Evolutionary conservation across 2,113 vertebrate species (phyloP).

Genomic region (Maccullochella peelii): DNA sequence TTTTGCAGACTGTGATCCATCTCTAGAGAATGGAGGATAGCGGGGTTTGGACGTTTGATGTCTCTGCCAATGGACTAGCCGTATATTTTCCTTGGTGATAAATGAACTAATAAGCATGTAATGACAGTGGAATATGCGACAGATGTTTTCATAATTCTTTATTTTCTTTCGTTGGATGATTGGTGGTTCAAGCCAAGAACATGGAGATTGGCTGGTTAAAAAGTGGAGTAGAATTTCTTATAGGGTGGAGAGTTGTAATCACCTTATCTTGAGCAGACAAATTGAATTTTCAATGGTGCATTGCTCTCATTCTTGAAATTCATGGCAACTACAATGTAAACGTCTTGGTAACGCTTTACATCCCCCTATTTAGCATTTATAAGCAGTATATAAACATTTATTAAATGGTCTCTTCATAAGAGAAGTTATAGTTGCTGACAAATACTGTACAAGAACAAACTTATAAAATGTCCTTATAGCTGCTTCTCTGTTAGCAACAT

Average conservation of each 20-base stretch:
- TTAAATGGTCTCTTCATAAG: background rate
- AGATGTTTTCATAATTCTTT: slow-evolving; percentile 54
- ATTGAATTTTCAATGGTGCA: background rate
- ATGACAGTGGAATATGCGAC: slow-evolving; percentile 38
- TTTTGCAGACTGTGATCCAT: slow-evolving; percentile 39
- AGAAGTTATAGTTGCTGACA: background rate
- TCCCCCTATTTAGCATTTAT: background rate
- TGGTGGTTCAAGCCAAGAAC: background rate
- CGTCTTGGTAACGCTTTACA: background rate
- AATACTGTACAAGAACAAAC: no score
- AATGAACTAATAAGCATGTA: slow-evolving; percentile 54
- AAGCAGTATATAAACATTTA: background rate
- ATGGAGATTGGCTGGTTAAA: background rate
- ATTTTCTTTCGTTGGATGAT: slow-evolving; percentile 33
- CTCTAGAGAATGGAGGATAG: slow-evolving; percentile 47
- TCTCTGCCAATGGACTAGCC: slow-evolving; percentile 30
- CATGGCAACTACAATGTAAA: background rate
- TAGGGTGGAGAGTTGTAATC: background rate
- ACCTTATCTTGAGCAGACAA: background rate
- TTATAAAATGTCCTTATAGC: no score
- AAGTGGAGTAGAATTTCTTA: slow-evolving; percentile 6
- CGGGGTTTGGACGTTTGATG: slow-evolving; percentile 62
- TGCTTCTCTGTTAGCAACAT: background rate
- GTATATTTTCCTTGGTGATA: slow-evolving; percentile 39
- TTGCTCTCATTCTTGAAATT: no score